Evolutionary conservation across 2,113 vertebrate species (phyloP), one percentile per base, ranked within the genome.

Genomic region (Varanus komodoensis): DNA sequence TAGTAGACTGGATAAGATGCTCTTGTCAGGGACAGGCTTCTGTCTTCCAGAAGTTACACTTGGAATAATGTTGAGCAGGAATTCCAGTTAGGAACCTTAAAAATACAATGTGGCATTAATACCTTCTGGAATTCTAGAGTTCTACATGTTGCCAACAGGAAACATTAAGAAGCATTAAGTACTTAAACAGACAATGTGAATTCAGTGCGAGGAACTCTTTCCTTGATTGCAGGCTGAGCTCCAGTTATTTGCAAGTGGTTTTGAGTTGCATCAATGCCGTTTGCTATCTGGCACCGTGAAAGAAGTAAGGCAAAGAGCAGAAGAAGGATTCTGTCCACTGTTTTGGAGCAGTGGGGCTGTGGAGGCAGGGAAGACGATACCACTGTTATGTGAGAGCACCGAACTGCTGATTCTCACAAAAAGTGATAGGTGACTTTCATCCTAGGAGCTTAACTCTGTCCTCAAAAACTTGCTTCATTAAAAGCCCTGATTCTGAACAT

Each of bases 101-200:
- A 88, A 94, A n/a, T n/a, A 32, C 50, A 32, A 89, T 90, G 88
- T 89, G 89, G 92, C 89, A 92, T 94, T 88, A 86, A 86, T 93
- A 90, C 67, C 48, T 34, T n/a, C 90, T 44, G 81, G 32, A 48
- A 17, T 91, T 84, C 80, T 86, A 15, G 52, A 92, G 89, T 84
- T 87, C 85, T 92, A 88, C 91, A 78, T 48, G 89, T 92, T 91
- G 75, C 93, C 89, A 91, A 57, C 86, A 96, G 93, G 93, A 96
- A 95, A 93, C 89, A 83, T 50, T 94, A 54, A 79, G 90, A 80
- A 92, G 89, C 84, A 71, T 92, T 94, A 93, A 87, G 79, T 68
- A 23, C 82, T 54, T 69, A 84, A 12, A 92, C 93, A 86, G 74
- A 91, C 87, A 91, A 91, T 85, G 64, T 12, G 1, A 29, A 73